These are phyloP conservation scores for Steinernema scapterisci DNA, from an alignment of 2,888 invertebrate genomes.

Conservation along the genomic window DNA sequence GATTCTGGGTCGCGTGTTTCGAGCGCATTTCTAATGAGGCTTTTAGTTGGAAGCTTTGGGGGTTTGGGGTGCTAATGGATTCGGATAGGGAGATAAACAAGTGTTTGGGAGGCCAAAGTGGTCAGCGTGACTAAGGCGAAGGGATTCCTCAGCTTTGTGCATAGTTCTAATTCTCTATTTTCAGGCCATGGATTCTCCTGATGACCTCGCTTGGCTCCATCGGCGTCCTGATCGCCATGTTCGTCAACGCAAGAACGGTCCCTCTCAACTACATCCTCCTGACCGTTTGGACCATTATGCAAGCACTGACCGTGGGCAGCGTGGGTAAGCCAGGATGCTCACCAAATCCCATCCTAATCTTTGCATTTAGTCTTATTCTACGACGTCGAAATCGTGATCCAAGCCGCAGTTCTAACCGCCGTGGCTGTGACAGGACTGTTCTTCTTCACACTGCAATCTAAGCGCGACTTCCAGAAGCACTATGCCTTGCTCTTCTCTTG, in stretches of 20 bases:
- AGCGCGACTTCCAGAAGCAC: slow-evolving; percentile 81
- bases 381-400: slow-evolving; percentile 78
- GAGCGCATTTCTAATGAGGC: slow-evolving; percentile 5
- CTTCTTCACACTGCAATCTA: slow-evolving; percentile 83
- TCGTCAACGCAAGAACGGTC: slow-evolving; percentile 78
- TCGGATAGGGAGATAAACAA: neutral
- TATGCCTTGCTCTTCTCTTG: slow-evolving; percentile 70
- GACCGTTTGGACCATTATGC: slow-evolving; percentile 78
- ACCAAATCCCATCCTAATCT: neutral
- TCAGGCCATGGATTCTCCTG: slow-evolving; percentile 70
- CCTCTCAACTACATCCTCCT: slow-evolving; percentile 82
- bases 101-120: too few relatives aligned
- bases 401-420: slow-evolving; percentile 80
- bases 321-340: slow-evolving; percentile 69
- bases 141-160: too few relatives aligned
- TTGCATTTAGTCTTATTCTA: slow-evolving; percentile 76
- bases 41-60: neutral
- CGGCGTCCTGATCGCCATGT: slow-evolving; percentile 76
- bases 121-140: too few relatives aligned
- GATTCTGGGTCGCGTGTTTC: slow-evolving; percentile 14
- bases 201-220: slow-evolving; percentile 72
- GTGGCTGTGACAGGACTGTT: slow-evolving; percentile 79
- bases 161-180: slow-evolving; percentile 44
- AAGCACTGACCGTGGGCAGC: slow-evolving; percentile 80
- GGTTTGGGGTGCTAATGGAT: neutral